Base-by-base conservation (phyloP, 64 coral and sea anemone genomes). In the Montipora capricornis region DNA sequence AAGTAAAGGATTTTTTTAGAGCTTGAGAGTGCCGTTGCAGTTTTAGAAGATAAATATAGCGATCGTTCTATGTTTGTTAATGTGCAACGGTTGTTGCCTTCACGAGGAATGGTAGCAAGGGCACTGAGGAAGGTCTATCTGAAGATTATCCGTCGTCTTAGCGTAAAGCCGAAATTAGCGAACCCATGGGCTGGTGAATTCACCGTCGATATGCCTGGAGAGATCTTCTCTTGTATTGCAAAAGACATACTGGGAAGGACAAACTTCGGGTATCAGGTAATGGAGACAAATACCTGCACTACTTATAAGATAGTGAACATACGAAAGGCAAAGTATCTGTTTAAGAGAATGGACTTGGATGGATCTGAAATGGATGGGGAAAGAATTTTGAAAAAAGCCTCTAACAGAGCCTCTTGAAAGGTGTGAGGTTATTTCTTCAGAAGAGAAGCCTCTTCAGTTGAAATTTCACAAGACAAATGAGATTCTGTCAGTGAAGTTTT, bases 381-480 rank as follows among this genome's bases (percentile, higher is more conserved):
- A 5, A 68, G 48, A 4, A 14, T 87, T 16, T 19, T 87, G 14
- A 69, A 70, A 46, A 87, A 87, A 87, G 48, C 19, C 62, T 5
- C 7, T 5, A 6, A 69, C 22, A 24, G 64, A 26, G 24, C 24
- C 24, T 26, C 24, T 26, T 26, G 83, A 71, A 6, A 87, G 64
- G 68, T 87, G 61, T 71, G 71, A 74, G 9, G 71, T 74, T 2
- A 74, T 74, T 74, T 4, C 24, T 51, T 53, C 85, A 75, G 9
- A 52, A 6, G 68, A 68, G 20, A 88, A 51, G 85, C 85, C 70
- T 24, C 5, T 88, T 47, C 20, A 88, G 20, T 75, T 88, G 46
- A 88, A 49, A 16, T 88, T 88, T 75, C 49, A 75, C 49, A 88
- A 88, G 46, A 74, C 53, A 29, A 75, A 44, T 74, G 85, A 88